These are phyloP conservation scores for Rattus norvegicus DNA, from an alignment of 2,113 vertebrate genomes.

Conservation along the genomic window DNA sequence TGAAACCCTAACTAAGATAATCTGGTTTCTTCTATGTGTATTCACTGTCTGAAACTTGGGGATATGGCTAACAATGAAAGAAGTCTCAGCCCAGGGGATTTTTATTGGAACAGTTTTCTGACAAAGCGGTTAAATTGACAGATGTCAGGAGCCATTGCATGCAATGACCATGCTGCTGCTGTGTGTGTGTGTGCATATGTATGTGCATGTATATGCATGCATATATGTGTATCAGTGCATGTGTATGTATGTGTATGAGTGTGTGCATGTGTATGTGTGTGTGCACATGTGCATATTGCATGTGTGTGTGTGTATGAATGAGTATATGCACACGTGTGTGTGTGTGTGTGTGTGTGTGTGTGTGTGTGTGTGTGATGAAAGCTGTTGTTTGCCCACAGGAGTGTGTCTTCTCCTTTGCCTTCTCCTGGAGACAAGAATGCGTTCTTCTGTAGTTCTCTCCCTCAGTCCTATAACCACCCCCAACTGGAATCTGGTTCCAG, in stretches of 20 bases:
- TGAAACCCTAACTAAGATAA: too few species aligned
- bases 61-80: background rate
- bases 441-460: background rate
- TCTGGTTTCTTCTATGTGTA: background rate
- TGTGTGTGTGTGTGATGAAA: background rate
- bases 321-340: too few species aligned
- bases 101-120: constrained; percentile 37
- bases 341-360: too few species aligned
- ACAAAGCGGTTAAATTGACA: background rate
- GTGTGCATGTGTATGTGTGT: too few species aligned
- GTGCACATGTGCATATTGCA: too few species aligned
- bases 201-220: too few species aligned
- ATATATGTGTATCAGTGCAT: too few species aligned
- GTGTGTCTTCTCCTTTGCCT: background rate
- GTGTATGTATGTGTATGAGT: too few species aligned
- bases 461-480: background rate
- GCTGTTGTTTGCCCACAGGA: background rate
- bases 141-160: background rate
- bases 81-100: background rate
- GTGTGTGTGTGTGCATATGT: too few species aligned
- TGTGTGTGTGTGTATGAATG: too few species aligned
- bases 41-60: background rate
- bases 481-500: background rate
- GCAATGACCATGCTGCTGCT: background rate
- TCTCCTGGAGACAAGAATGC: background rate